Evolutionary conservation across 2,113 vertebrate species (phyloP), one percentile per base, ranked within the genome.

Genomic region (Brachirus orientalis): DNA sequence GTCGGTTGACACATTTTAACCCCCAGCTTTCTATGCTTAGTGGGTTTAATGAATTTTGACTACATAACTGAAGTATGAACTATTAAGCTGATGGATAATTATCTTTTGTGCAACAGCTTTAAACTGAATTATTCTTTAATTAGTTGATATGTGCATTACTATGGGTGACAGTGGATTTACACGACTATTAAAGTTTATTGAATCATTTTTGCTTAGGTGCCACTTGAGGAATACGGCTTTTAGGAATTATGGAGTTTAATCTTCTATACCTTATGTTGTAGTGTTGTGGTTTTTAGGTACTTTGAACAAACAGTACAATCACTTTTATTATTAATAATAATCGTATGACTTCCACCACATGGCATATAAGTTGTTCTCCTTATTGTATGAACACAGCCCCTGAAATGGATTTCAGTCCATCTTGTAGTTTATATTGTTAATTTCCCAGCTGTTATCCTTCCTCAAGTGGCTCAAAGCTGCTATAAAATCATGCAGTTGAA

Each of bases 91-190:
- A 36, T 73, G n/a, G 45, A 36, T 40, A 60, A 61, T 67, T 55
- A 72, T 69, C 73, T 67, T 19, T 61, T 41, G 61, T 61, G 44
- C 50, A 12, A 61, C 67, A 64, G 62, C 66, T 69, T 79, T 52
- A 58, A 67, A 81, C 73, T 74, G 35, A 76, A 67, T 74, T 66
- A 62, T 28, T 43, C 47, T 57, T 85, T 73, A 79, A 85, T 78
- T 65, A 78, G 41, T 69, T 80, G 64, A 59, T 54, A 51, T 60
- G 41, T 68, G 56, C 47, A 43, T 76, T 53, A 54, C 38, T 55
- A 61, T 35, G 9, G 9, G 16, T 56, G 43, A 36, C 1, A 2
- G 50, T 46, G 14, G 60, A 70, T 63, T 47, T 52, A 45, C 12
- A 41, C 22, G 2, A 36, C 6, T 36, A 37, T 35, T 19, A 16